These are phyloP conservation scores for Melanotaenia nigrans DNA, from an alignment of 2,797 vertebrate genomes.

Conservation along the genomic window DNA sequence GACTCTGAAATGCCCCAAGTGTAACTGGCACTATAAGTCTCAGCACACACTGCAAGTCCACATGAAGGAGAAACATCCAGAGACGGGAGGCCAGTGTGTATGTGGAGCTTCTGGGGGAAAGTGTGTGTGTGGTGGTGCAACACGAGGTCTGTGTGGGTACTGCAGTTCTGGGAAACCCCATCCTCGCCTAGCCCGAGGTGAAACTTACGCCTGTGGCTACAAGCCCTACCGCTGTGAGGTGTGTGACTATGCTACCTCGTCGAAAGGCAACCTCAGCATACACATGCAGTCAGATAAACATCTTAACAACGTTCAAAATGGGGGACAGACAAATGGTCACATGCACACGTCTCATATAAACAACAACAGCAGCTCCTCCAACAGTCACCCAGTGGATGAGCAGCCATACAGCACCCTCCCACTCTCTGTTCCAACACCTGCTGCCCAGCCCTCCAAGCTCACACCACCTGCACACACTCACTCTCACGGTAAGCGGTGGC, in stretches of 20 bases:
- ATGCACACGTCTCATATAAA: slow-evolving; percentile 55
- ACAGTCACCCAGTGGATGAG: slow-evolving; percentile 63
- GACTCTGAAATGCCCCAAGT: slow-evolving; percentile 99
- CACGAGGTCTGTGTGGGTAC: slow-evolving; percentile 90
- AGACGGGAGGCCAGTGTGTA: slow-evolving; percentile 91
- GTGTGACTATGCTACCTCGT: slow-evolving; percentile 99
- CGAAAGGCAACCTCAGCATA: slow-evolving; percentile 99
- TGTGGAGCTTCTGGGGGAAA: slow-evolving; percentile 87
- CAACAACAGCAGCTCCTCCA: slow-evolving; percentile 63
- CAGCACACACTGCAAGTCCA: slow-evolving; percentile 99
- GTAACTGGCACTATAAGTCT: slow-evolving; percentile 99
- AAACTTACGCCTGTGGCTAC: slow-evolving; percentile 99
- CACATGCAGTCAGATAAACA: slow-evolving; percentile 99
- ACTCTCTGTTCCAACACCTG: slow-evolving; percentile 49
- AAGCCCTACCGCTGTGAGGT: slow-evolving; percentile 99
- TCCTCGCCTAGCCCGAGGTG: slow-evolving; percentile 94
- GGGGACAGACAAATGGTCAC: slow-evolving; percentile 68
- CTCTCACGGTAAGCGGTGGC: slow-evolving; percentile 85
- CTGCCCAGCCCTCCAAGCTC: slow-evolving; percentile 65
- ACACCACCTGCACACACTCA: slow-evolving; percentile 66
- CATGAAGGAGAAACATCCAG: slow-evolving; percentile 99
- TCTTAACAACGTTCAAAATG: slow-evolving; percentile 98
- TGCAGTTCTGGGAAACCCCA: slow-evolving; percentile 96
- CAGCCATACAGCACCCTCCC: slow-evolving; percentile 67
- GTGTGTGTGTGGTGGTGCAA: slow-evolving; percentile 83